These are phyloP conservation scores for Plemyria rubiginata DNA, from an alignment of 2,888 invertebrate species.

Conservation along the genomic window DNA sequence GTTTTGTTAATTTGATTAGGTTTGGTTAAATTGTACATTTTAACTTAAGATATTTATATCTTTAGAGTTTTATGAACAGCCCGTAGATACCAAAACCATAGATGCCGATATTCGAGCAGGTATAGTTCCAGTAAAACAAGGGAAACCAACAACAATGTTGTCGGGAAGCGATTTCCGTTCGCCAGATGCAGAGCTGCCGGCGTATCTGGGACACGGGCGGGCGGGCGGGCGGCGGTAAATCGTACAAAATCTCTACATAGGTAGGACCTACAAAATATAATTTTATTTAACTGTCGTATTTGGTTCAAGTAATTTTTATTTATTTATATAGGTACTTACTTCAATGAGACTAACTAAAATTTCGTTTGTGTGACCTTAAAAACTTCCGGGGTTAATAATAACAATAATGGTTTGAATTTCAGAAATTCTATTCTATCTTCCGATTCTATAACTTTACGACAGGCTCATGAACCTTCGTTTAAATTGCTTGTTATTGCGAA, in stretches of 20 bases:
- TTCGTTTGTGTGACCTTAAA: too few relatives aligned
- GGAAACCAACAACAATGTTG: slow-evolving; percentile 77
- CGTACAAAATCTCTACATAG: slow-evolving; percentile 43
- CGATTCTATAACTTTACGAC: too few relatives aligned
- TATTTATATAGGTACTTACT: too few relatives aligned
- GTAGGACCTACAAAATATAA: not conserved
- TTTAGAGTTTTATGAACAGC: not conserved
- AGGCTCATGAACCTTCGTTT: too few relatives aligned
- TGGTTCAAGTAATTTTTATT: too few relatives aligned
- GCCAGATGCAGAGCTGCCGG: slow-evolving; percentile 66
- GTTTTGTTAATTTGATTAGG: too few relatives aligned
- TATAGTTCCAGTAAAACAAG: slow-evolving; percentile 50
- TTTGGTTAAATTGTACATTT: too few relatives aligned
- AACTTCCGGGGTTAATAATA: too few relatives aligned
- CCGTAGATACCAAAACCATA: not conserved
- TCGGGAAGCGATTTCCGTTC: slow-evolving; percentile 80
- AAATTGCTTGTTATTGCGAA: too few relatives aligned
- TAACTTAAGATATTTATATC: not conserved
- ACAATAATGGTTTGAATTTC: too few relatives aligned
- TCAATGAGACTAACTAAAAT: too few relatives aligned
- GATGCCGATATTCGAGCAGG: slow-evolving; percentile 26
- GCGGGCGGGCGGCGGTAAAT: slow-evolving; percentile 41
- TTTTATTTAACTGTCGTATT: not conserved
- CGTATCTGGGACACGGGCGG: slow-evolving; percentile 78
- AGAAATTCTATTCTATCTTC: too few relatives aligned